Base-by-base conservation (phyloP, 2,888 invertebrate genomes). In the Saturnia japonica region DNA sequence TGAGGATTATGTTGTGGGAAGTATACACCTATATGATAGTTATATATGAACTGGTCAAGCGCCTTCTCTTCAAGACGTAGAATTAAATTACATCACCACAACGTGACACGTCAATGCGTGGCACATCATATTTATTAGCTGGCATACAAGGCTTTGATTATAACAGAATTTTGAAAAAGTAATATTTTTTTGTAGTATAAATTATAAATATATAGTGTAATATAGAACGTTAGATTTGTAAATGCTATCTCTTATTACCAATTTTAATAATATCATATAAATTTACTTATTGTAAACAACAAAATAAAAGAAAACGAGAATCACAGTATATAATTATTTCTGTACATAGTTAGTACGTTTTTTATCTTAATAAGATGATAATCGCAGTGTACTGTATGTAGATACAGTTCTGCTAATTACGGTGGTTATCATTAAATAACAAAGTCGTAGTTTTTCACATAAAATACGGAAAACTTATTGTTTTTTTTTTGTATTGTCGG, bases 381-480 rank as follows among this genome's bases (percentile, higher is more conserved):
- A 67, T 70, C 66, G 25, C 67, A 16, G 12, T 34, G 28, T n/a
- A 34, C 22, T 54, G 40, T 22, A 64, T 43, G 14, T 28, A 64
- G 8, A 67, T 64, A n/a, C 51, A 68, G 71, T 28, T 69, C 60
- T 22, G 60, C 34, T 34, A 47, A 68, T 40, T 19, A 47, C 51
- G 43, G 45, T 71, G 40, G 47, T 62, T 42, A 42, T 16, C 47
- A n/a, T 43, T 28, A 22, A 67, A 68, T 19, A 60, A 67, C 22
- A 64, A 64, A 64, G 40, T 9, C 64, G 2, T 40, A 40, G 64
- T 34, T 64, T 64, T 40, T 64, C 62, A 28, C 57, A 60, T 16
- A 28, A 25, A 60, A 60, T 28, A 40, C 64, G 64, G 64, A 64
- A 40, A 19, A 12, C 64, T 40, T 2, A 1, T 40, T 16, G 9